Conservation (phyloP, 2,888 invertebrate species). For the Mechanitis mazaeus region DNA sequence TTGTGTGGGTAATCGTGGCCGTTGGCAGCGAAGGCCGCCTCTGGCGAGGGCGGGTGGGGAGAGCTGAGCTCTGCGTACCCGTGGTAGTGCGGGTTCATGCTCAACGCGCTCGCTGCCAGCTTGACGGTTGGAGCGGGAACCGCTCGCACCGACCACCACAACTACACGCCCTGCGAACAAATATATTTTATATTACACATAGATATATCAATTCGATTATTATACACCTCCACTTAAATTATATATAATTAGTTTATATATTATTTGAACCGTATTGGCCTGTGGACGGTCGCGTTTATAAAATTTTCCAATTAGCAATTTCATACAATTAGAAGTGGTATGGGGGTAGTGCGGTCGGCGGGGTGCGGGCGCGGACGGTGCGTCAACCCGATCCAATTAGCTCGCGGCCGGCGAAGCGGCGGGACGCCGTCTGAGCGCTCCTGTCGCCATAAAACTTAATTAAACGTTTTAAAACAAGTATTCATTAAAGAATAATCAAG, state of each 20-base stretch:
- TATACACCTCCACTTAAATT: not conserved
- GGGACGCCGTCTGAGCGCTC: conserved; percentile 66
- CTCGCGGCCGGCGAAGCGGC: conserved; percentile 73
- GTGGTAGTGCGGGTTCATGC: conserved; percentile 95
- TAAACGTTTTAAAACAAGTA: conserved; percentile 79
- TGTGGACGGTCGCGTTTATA: conserved; percentile 73
- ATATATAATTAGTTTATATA: not conserved
- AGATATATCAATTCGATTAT: not conserved
- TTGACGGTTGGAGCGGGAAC: conserved; percentile 82
- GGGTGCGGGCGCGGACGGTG: conserved; percentile 46
- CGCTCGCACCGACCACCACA: conserved; percentile 70
- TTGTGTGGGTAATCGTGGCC: conserved; percentile 79
- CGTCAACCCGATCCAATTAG: conserved; percentile 77
- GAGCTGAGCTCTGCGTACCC: conserved; percentile 88
- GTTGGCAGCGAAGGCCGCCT: conserved; percentile 80
- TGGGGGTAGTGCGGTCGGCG: conserved; percentile 38
- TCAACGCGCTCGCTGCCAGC: conserved; percentile 91
- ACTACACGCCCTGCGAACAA: conserved; percentile 69
- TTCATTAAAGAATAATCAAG: conserved; percentile 79
- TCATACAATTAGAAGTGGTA: conserved; percentile 73
- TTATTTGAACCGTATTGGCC: conserved; percentile 45
- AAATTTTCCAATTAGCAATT: conserved; percentile 77
- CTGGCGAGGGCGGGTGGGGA: conserved; percentile 85
- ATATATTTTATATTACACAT: conserved; percentile 13
- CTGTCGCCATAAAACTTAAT: conserved; percentile 78